phyloP scores from a whole-genome alignment of 2,888 invertebrate genomes.

The Plusia festucae region DNA sequence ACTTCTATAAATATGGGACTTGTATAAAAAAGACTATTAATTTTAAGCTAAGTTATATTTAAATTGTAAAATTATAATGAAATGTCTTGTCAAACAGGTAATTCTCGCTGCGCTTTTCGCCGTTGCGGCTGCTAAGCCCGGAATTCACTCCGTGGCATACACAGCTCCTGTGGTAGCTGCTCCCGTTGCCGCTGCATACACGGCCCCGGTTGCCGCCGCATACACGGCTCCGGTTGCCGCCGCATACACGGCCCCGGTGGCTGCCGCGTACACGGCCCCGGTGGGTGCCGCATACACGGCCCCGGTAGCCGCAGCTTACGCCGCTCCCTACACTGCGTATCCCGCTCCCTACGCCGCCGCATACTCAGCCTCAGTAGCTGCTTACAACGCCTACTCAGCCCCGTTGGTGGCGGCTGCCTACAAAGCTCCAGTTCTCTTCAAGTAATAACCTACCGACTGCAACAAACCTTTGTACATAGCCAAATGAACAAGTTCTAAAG shows the following conservation, averaged over 20 bases:
- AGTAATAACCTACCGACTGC: constrained; percentile 38
- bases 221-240: constrained; percentile 67
- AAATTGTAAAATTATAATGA: too few species aligned
- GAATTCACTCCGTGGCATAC: constrained; percentile 73
- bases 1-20: too few species aligned
- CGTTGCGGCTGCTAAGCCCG: constrained; percentile 82
- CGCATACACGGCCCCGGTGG: constrained; percentile 64
- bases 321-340: constrained; percentile 71
- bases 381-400: constrained; percentile 60
- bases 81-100: constrained; percentile 66
- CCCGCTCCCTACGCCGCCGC: constrained; percentile 54
- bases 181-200: constrained; percentile 66
- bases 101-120: constrained; percentile 78
- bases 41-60: too few species aligned
- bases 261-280: constrained; percentile 65
- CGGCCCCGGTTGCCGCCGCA: constrained; percentile 67
- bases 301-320: constrained; percentile 72
- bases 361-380: constrained; percentile 53
- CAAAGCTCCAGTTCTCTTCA: constrained; percentile 63
- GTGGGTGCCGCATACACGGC: constrained; percentile 69
- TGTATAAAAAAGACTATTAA: too few species aligned
- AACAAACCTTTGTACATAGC: constrained; percentile 18
- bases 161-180: constrained; percentile 69
- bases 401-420: constrained; percentile 59
- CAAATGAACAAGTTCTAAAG: background rate